A percentile compares a stretch with the other conserved stretches of the same genome.
Evolutionary conservation across 2,888 invertebrate species (phyloP).

Genomic region (Polydrusus pterygomalis): DNA sequence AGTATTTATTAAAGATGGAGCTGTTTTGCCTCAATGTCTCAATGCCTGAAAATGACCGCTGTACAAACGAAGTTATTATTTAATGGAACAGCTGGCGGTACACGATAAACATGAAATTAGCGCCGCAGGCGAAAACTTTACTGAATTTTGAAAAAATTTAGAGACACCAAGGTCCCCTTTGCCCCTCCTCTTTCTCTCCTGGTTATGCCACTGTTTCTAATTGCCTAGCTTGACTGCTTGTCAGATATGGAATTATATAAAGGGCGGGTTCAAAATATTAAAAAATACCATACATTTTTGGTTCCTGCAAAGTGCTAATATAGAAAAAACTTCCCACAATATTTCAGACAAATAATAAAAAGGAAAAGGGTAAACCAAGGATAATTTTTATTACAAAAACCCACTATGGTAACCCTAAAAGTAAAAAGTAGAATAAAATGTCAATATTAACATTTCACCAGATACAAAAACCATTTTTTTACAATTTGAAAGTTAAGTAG

Average conservation of each 20-base stretch:
- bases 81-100: no score
- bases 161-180: no score
- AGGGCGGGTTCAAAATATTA: not conserved
- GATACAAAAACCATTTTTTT: not conserved
- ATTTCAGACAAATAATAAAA: constrained; percentile 7
- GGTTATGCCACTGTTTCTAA: no score
- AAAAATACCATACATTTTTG: not conserved
- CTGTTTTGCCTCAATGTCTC: constrained; percentile 90
- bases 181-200: no score
- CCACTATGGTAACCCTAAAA: not conserved
- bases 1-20: constrained; percentile 83
- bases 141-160: no score
- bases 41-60: constrained; percentile 75
- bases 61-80: no score
- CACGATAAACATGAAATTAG: no score
- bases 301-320: not conserved
- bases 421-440: constrained; percentile 9
- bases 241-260: no score
- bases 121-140: no score
- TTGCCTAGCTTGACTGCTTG: no score
- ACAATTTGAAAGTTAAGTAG: not conserved
- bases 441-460: not conserved
- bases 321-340: constrained; percentile 17
- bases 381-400: not conserved
- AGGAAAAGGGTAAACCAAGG: not conserved